Percentiles rank a stretch among this genome's conserved stretches.
Evolutionary conservation across 1,140 invertebrate species (phyloP).

Genomic region (Acromyrmex heyeri): DNA sequence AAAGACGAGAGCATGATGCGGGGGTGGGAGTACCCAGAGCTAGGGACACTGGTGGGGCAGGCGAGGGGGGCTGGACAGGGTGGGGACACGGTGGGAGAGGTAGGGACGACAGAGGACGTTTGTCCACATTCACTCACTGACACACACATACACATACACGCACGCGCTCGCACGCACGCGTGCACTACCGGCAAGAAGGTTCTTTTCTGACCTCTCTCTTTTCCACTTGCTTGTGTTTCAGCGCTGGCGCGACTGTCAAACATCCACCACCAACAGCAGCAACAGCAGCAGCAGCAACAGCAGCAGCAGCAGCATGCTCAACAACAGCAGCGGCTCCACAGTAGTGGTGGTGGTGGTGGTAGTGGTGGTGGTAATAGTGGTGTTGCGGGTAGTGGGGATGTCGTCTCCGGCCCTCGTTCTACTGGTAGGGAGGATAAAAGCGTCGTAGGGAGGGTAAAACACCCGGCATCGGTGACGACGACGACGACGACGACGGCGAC

Average conservation of each 20-base stretch:
- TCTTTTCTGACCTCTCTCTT: slow-evolving; percentile 79
- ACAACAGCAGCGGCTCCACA: slow-evolving; percentile 28
- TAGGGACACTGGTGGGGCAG: slow-evolving; percentile 51
- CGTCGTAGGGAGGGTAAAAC: slow-evolving; percentile 80
- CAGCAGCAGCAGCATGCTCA: slow-evolving; percentile 65
- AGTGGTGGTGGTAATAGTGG: slow-evolving; percentile 32
- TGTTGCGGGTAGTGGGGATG: slow-evolving; percentile 82
- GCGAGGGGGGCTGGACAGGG: slow-evolving; percentile 41
- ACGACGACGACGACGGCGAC: slow-evolving; percentile 60
- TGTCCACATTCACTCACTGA: slow-evolving; percentile 72
- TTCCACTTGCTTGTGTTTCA: slow-evolving; percentile 83
- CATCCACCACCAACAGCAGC: slow-evolving; percentile 79
- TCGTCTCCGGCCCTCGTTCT: slow-evolving; percentile 84
- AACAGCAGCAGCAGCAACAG: slow-evolving; percentile 73
- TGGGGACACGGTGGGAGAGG: slow-evolving; percentile 35
- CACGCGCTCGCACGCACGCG: slow-evolving; percentile 44
- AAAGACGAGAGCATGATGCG: slow-evolving; percentile 41
- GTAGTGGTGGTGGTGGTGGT: slow-evolving; percentile 48
- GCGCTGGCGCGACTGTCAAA: slow-evolving; percentile 86
- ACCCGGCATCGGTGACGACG: slow-evolving; percentile 71
- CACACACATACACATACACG: slow-evolving; percentile 28
- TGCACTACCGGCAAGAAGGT: slow-evolving; percentile 63
- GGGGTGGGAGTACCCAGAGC: slow-evolving; percentile 62
- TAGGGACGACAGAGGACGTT: slow-evolving; percentile 58
- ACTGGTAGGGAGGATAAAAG: slow-evolving; percentile 82